Evolutionary conservation across 2,797 vertebrate species (phyloP), one percentile per base, ranked within the genome.

Genomic region (Myotis myotis): DNA sequence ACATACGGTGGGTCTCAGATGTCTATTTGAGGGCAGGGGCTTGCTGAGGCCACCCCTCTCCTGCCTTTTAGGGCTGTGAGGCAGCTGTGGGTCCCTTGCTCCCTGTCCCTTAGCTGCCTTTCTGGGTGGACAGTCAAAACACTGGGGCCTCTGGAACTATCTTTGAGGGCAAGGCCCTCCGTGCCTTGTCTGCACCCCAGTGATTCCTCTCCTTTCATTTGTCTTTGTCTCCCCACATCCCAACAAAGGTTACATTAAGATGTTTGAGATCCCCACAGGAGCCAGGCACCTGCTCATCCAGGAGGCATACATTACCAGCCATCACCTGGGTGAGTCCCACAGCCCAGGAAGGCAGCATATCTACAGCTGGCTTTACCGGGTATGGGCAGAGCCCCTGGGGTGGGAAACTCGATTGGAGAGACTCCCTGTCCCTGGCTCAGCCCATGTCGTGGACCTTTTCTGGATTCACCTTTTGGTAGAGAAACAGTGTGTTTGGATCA

Each of bases 221-320:
- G 51, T 60, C 36, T n/a, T 95, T 55, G 51, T 97, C 95, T 96
- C 95, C 87, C 86, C 83, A 91, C 85, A 10, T 41, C 88, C 3
- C 76, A 68, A 96, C 76, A 72, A 93, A 99, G 99, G 99, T 95
- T 99, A 99, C 86, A 97, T 99, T 95, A 99, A 99, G 98, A 99
- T 99, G 98, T 99, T 99, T 97, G 99, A 99, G 98, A 99, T 99
- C 97, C 99, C 99, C 15, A 97, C 98, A 96, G 99, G 99, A 95
- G 99, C 99, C 2, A 99, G 99, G 94, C 99, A 99, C 97, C 98
- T 99, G 81, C 98, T 99, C 84, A 99, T 99, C 97, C 99, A 99
- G 97, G 99, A 99, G 97, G 98, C 98, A 8, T 99, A 99, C 19
- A 96, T 98, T 82, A 98, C 99, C 8, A 90, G 98, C 81, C 99